These are phyloP conservation scores for Chunga burmeisteri DNA, from an alignment of 2,113 vertebrate genomes.

Conservation along the genomic window DNA sequence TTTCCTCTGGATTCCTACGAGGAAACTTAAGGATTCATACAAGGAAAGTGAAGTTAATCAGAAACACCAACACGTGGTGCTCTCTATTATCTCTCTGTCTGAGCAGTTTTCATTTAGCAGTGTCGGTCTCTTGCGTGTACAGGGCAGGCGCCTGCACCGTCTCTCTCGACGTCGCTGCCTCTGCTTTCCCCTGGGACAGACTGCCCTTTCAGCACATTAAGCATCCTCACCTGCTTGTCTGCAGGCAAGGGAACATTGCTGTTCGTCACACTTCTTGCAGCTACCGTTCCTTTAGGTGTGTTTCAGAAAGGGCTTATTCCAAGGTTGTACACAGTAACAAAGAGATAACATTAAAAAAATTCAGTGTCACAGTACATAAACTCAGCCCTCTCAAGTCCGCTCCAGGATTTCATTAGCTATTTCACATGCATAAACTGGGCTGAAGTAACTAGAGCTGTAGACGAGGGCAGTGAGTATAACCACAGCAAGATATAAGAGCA, in stretches of 20 bases:
- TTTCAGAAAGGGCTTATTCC: background rate
- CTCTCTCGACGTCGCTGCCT: background rate
- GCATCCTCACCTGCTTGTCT: background rate
- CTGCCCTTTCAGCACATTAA: background rate
- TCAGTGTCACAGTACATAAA: background rate
- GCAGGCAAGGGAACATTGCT: background rate
- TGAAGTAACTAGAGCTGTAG: background rate
- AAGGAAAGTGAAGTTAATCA: background rate
- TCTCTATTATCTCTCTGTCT: background rate
- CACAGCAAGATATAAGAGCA: background rate
- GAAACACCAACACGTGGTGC: background rate
- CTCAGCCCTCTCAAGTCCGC: background rate
- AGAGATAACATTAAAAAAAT: background rate
- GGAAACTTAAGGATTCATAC: background rate
- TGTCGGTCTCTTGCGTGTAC: accelerated
- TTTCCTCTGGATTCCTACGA: background rate
- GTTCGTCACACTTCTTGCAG: background rate
- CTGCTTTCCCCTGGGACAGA: background rate
- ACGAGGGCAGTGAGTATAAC: background rate
- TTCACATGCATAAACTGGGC: background rate
- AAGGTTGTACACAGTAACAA: background rate
- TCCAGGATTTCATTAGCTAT: background rate
- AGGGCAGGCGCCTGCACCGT: accelerated
- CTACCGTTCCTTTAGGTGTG: background rate
- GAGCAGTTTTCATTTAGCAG: too few species aligned